Percentiles rank a stretch among this genome's conserved stretches.
Evolutionary conservation across 2,797 vertebrate species (phyloP).

Genomic region (Neopelma chrysocephalum): DNA sequence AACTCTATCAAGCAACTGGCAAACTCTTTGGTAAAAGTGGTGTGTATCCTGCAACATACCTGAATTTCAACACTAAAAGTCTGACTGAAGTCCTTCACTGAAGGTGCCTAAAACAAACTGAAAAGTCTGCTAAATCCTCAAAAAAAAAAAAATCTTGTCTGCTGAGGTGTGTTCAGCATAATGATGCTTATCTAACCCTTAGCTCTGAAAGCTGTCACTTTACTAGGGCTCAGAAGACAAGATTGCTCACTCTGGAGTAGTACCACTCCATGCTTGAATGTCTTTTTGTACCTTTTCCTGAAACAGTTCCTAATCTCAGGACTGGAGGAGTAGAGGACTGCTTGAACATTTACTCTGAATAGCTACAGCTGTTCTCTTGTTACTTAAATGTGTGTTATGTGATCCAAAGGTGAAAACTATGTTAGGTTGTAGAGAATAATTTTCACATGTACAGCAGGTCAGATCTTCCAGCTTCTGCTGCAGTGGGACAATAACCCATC

Average conservation of each 20-base stretch:
- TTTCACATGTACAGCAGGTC: background rate
- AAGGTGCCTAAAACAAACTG: background rate
- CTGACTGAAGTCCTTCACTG: background rate
- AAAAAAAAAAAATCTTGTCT: background rate
- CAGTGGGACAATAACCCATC: background rate
- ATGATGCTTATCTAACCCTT: background rate
- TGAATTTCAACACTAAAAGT: background rate
- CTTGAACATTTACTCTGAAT: background rate
- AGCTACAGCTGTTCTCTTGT: background rate
- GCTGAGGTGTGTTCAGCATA: background rate
- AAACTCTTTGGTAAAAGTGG: background rate
- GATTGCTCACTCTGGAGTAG: background rate
- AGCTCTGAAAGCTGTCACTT: background rate
- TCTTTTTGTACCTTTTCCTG: background rate
- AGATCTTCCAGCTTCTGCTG: background rate
- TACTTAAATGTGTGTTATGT: background rate
- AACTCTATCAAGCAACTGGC: background rate
- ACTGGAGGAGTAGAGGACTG: background rate
- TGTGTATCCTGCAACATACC: rapidly evolving
- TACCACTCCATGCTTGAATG: background rate
- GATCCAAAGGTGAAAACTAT: background rate
- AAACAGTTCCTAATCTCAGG: background rate
- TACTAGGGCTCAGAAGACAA: background rate
- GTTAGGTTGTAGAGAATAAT: background rate
- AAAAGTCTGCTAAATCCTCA: background rate